A percentile compares a stretch with the other conserved stretches of the same genome.
Evolutionary conservation across 1,140 invertebrate genomes (phyloP).

Genomic region (Paraescarpia echinospica): DNA sequence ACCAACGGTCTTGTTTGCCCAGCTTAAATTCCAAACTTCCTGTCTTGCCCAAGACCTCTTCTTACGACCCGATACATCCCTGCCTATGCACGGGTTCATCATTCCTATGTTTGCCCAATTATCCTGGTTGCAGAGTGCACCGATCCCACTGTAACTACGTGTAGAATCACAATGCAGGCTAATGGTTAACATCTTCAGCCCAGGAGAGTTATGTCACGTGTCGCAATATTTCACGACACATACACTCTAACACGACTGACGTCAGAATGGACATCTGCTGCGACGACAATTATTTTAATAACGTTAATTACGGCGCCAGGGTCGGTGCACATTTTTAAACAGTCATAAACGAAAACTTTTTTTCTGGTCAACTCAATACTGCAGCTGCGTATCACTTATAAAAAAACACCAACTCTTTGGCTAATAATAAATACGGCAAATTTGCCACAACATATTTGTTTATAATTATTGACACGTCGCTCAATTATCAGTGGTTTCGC

Average conservation of each 20-base stretch:
- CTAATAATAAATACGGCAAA: not conserved
- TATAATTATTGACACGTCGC: not conserved
- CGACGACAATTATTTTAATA: not conserved
- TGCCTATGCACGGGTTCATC: not conserved
- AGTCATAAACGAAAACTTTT: not conserved
- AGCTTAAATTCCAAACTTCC: not conserved
- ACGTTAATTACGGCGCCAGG: not conserved
- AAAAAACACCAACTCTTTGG: not conserved
- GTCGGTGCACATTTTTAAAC: not conserved
- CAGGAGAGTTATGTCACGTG: not conserved
- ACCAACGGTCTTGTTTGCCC: not conserved
- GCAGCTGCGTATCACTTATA: not conserved
- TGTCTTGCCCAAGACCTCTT: not conserved
- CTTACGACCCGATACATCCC: not conserved
- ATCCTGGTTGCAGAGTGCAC: not conserved
- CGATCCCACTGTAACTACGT: not conserved
- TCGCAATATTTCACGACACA: not conserved
- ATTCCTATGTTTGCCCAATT: not conserved
- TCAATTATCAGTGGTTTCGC: not conserved
- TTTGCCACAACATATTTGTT: not conserved
- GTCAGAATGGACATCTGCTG: not conserved
- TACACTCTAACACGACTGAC: not conserved
- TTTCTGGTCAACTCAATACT: not conserved
- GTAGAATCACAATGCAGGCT: not conserved
- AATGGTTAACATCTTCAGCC: not conserved